phyloP scores from a whole-genome alignment of 2,113 vertebrate species.

The Stigmatopora nigra region DNA sequence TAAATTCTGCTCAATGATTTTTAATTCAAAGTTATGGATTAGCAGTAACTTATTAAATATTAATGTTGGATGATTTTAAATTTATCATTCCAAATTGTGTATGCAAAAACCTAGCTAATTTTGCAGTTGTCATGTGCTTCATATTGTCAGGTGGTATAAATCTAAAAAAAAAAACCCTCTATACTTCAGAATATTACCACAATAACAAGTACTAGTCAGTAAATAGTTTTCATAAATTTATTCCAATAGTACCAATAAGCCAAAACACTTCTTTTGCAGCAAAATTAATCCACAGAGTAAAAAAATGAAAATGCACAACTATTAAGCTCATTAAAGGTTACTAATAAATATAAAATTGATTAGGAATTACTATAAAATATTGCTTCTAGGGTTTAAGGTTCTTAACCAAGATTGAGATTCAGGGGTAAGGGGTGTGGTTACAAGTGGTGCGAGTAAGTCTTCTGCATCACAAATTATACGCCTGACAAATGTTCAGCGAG shows the following conservation, averaged over 20 bases:
- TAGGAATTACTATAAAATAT: constrained; percentile 66
- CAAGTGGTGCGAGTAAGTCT: constrained; percentile 54
- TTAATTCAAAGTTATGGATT: too few species aligned
- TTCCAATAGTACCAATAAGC: constrained; percentile 44
- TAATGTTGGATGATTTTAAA: not conserved
- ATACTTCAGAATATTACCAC: not conserved
- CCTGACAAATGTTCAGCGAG: constrained; percentile 92
- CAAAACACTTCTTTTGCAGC: constrained; percentile 45
- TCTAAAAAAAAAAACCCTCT: not conserved
- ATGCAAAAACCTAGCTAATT: not conserved
- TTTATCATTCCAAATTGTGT: not conserved
- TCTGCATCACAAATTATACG: constrained; percentile 87
- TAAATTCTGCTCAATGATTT: too few species aligned
- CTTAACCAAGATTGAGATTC: constrained; percentile 20
- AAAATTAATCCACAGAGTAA: constrained; percentile 43
- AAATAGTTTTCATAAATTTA: constrained; percentile 32
- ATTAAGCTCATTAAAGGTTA: constrained; percentile 46
- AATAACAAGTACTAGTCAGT: not conserved
- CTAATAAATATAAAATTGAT: constrained; percentile 69
- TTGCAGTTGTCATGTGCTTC: not conserved
- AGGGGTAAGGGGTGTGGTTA: constrained; percentile 44
- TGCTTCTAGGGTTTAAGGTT: constrained; percentile 57
- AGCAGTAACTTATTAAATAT: not conserved
- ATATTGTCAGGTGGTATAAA: not conserved
- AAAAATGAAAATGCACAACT: constrained; percentile 47